Evolutionary conservation across 2,797 vertebrate genomes (phyloP), one percentile per base, ranked within the genome.

Genomic region (Gephyroberyx darwinii): DNA sequence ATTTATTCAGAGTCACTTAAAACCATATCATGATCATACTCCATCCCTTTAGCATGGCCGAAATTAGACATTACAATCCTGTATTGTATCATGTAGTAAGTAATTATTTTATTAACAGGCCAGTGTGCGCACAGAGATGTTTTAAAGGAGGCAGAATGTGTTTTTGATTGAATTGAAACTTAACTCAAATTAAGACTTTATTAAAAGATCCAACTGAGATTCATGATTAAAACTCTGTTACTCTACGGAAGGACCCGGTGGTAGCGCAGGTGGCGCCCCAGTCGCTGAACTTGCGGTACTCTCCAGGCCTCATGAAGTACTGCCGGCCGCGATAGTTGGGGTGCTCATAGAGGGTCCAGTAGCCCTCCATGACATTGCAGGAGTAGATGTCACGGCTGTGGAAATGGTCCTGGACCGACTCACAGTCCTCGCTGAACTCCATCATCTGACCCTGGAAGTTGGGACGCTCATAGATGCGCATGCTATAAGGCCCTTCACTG

Each of bases 371-470:
- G 19, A 93, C 88, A 48, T 92, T 91, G 82, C 91, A 92, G 67
- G 92, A 93, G 78, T 91, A 85, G 80, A 93, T 75, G 75, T 92
- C 90, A 1, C 72, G 86, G 73, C 84, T 88, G 37, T 73, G 90
- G 85, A 92, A 91, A 12, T 84, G 87, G 3, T 93, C 91, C 70
- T 91, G 86, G 64, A 93, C 80, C 0, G 91, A 90, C 65, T 91
- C 82, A 0, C 91, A 92, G 88, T 93, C 90, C 0, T 91, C 86
- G 8, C 79, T 90, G 87, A 92, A 91, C 81, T 93, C 92, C 90
- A 92, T 88, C 92, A 89, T 92, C 84, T 90, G 90, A 41, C 92
- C 92, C 81, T 91, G 88, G 81, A 93, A 91, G 74, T 92, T 91
- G 77, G 91, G 85, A 1, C 90, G 78, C 74, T 91, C 89, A 1